Conservation (phyloP, 2,113 vertebrate species). For the Lichenostomus cassidix region DNA sequence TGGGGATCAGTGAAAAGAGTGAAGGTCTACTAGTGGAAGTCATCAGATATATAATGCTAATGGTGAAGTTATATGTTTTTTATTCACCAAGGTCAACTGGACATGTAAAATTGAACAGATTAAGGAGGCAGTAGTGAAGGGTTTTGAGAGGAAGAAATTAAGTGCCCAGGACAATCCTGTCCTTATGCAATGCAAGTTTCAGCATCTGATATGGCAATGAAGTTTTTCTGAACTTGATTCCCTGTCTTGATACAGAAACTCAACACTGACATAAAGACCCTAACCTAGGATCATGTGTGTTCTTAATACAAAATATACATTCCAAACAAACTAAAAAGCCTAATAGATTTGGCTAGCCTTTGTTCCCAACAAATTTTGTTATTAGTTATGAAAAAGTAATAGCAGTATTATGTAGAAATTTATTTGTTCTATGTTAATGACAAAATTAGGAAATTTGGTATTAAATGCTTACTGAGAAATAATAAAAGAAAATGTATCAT, state of each 20-base stretch:
- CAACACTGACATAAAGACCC: neutral
- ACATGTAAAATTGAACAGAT: neutral
- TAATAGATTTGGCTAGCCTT: neutral
- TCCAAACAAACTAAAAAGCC: neutral
- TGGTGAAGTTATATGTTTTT: neutral
- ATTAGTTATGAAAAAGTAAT: neutral
- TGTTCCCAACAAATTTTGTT: neutral
- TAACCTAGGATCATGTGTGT: neutral
- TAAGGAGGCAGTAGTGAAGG: neutral
- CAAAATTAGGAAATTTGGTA: neutral
- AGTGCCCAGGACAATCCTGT: neutral
- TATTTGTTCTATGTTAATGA: neutral
- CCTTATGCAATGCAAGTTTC: neutral
- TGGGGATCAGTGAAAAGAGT: neutral
- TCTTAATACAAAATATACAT: neutral
- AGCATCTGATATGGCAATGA: neutral
- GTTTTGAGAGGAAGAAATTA: neutral
- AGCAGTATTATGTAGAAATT: neutral
- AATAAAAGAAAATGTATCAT: neutral
- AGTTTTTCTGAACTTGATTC: neutral
- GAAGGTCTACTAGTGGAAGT: neutral
- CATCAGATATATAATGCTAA: neutral
- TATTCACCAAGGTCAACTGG: neutral
- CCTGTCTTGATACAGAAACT: accelerated
- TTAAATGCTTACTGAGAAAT: neutral